Evolutionary conservation across 92 coral and sea anemone genomes (phyloP).

Genomic region (Parazoanthus atlanticus): DNA sequence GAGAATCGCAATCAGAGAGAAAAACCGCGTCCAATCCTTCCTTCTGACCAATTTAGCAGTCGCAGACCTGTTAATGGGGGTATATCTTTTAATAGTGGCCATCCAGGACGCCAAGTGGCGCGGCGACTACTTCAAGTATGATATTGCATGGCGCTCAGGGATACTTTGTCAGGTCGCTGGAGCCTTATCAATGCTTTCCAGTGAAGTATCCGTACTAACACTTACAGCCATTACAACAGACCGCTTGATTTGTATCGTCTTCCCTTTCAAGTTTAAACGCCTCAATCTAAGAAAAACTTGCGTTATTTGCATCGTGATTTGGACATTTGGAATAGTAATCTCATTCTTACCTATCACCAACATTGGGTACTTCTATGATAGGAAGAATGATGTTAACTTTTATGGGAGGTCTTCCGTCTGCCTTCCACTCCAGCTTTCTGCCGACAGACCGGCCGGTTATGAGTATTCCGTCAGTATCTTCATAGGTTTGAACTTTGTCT

Average conservation of each 20-base stretch:
- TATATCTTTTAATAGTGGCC: conserved; percentile 57
- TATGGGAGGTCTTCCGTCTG: conserved; percentile 69
- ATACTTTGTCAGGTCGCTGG: conserved; percentile 52
- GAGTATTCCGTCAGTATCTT: conserved; percentile 61
- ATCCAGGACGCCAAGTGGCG: conserved; percentile 49
- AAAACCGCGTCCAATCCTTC: conserved; percentile 54
- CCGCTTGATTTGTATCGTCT: conserved; percentile 55
- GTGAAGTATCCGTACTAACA: conserved; percentile 56
- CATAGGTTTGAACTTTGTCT: conserved; percentile 55
- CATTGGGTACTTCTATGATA: conserved; percentile 47
- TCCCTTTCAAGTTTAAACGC: conserved; percentile 42
- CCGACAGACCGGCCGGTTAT: conserved; percentile 57
- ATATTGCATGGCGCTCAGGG: conserved; percentile 55
- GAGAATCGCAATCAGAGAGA: conserved; percentile 32
- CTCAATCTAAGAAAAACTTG: conserved; percentile 18
- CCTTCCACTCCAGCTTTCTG: conserved; percentile 57
- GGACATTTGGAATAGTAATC: conserved; percentile 46
- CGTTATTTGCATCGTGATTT: conserved; percentile 10
- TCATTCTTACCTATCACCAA: conserved; percentile 41
- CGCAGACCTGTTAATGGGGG: conserved; percentile 73
- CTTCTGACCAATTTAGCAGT: conserved; percentile 61
- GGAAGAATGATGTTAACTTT: conserved; percentile 23
- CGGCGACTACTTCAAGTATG: conserved; percentile 57
- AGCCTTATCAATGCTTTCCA: conserved; percentile 52
- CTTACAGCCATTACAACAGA: conserved; percentile 61